Percentiles rank a stretch among this genome's conserved stretches.
phyloP scores from a whole-genome alignment of 2,888 invertebrate species.

The Lasioglossum zephyrum region DNA sequence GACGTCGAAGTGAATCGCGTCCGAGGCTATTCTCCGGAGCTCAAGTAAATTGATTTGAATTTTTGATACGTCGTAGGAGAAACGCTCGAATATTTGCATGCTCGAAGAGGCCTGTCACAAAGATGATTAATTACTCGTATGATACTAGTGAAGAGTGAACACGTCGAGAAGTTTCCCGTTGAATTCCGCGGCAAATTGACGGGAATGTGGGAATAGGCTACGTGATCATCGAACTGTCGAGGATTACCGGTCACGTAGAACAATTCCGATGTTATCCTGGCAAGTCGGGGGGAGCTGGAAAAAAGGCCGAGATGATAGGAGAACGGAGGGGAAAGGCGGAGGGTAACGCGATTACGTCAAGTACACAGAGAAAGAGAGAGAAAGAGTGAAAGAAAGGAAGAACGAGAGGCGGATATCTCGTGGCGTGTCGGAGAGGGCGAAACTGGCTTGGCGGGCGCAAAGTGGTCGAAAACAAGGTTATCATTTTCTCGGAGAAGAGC shows the following conservation, averaged over 20 bases:
- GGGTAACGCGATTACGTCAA: constrained; percentile 69
- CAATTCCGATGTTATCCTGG: constrained; percentile 64
- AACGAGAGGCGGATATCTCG: constrained; percentile 23
- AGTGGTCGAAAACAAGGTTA: constrained; percentile 75
- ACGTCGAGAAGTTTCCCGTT: not conserved
- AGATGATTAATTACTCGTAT: not conserved
- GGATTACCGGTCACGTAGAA: constrained; percentile 67
- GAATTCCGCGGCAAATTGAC: constrained; percentile 42
- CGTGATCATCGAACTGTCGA: constrained; percentile 58
- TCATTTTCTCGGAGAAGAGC: constrained; percentile 72
- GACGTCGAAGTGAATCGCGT: not conserved
- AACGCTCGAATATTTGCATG: not conserved
- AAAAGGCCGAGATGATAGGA: constrained; percentile 29
- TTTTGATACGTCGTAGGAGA: not conserved
- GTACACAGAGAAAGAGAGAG: constrained; percentile 37
- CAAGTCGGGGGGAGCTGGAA: constrained; percentile 20
- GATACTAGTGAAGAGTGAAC: not conserved
- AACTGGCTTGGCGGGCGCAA: constrained; percentile 69
- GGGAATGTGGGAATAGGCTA: constrained; percentile 29
- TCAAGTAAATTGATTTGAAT: not conserved
- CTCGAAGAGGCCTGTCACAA: not conserved
- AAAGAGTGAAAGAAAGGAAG: not conserved
- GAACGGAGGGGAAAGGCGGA: not conserved
- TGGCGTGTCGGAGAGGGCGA: constrained; percentile 25
- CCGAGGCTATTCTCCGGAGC: not conserved